These are phyloP conservation scores for Neuroterus valhalla DNA, from an alignment of 1,140 invertebrate species.

Conservation along the genomic window DNA sequence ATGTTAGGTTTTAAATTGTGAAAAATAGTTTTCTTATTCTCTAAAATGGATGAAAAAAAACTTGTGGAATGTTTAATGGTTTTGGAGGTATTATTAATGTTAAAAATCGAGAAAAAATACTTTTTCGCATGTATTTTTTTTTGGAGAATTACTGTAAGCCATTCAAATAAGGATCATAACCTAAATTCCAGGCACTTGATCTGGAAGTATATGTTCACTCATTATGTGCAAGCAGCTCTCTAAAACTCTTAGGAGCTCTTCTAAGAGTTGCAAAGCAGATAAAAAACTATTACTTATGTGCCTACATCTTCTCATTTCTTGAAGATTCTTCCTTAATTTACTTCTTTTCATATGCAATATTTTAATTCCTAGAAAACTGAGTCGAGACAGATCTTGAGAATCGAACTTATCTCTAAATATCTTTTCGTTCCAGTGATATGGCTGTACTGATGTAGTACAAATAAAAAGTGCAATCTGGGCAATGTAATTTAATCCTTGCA, in stretches of 20 bases:
- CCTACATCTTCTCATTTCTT: constrained; percentile 53
- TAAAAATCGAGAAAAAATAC: too few species aligned
- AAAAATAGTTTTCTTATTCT: too few species aligned
- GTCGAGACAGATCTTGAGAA: constrained; percentile 49
- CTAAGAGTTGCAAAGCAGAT: constrained; percentile 59
- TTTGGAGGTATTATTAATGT: too few species aligned
- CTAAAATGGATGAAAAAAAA: too few species aligned
- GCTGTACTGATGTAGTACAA: constrained; percentile 52
- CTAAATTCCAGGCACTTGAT: not conserved
- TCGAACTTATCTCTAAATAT: constrained; percentile 63
- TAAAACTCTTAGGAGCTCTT: constrained; percentile 59
- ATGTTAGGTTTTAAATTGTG: too few species aligned
- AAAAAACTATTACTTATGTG: constrained; percentile 56
- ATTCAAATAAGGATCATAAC: not conserved
- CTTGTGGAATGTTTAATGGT: too few species aligned
- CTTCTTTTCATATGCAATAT: constrained; percentile 58
- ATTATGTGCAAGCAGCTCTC: not conserved
- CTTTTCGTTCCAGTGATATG: constrained; percentile 59
- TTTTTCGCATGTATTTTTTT: too few species aligned
- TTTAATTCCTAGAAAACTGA: constrained; percentile 48
- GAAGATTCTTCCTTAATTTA: constrained; percentile 49
- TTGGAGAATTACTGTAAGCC: not conserved
- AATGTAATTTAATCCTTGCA: constrained; percentile 77
- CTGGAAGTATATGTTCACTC: not conserved
- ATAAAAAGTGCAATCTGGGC: constrained; percentile 67